Conservation (phyloP, 37 sponge, comb jelly and placozoan genomes). For the Theonella swinhoei region DNA sequence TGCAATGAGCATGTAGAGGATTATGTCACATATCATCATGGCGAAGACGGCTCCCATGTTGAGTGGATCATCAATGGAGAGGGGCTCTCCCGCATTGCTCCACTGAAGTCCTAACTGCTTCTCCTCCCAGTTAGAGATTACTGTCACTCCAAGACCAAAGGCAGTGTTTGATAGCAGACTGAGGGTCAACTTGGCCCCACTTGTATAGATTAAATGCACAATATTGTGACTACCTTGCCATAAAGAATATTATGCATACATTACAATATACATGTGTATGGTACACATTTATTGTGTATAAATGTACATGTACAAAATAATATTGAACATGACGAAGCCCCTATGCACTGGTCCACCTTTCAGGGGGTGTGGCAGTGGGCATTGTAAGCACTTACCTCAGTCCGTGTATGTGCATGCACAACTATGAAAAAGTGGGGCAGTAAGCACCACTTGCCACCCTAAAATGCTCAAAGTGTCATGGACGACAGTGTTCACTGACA, state of each 20-base stretch:
- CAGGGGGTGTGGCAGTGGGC: background rate
- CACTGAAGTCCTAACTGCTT: constrained; percentile 70
- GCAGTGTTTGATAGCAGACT: constrained; percentile 87
- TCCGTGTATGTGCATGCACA: too few relatives aligned
- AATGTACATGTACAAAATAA: background rate
- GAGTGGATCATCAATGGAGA: constrained; percentile 77
- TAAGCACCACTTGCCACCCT: too few relatives aligned
- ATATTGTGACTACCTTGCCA: too few relatives aligned
- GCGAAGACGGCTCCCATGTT: constrained; percentile 64
- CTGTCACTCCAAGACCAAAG: constrained; percentile 72
- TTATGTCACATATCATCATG: constrained; percentile 81
- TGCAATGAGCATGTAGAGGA: constrained; percentile 84
- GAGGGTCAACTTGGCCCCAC: constrained; percentile 48
- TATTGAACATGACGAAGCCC: background rate
- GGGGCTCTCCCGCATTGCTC: constrained; percentile 59
- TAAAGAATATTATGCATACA: too few relatives aligned
- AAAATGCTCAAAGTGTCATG: too few relatives aligned
- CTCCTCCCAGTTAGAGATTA: constrained; percentile 74
- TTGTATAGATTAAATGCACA: background rate
- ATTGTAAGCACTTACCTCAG: too few relatives aligned
- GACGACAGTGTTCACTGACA: background rate
- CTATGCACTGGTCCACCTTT: background rate
- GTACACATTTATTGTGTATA: too few relatives aligned
- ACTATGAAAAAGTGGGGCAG: too few relatives aligned
- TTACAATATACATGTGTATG: background rate